Conservation (phyloP, 1,140 invertebrate species). For the Drosophila arizonae region DNA sequence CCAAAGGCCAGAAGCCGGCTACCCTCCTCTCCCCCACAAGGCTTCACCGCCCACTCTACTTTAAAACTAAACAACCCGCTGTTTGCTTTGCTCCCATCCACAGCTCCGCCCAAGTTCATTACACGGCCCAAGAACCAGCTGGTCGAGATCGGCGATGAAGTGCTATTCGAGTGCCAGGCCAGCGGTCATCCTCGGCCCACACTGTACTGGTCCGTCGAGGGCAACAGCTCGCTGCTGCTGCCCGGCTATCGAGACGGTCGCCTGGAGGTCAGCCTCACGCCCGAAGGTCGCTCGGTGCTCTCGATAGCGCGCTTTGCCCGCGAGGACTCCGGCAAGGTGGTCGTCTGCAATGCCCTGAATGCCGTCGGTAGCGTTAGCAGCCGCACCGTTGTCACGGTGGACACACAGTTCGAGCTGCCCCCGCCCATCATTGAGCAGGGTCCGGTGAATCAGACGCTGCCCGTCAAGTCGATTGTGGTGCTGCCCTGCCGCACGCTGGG, state of each 20-base stretch:
- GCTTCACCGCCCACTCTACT: no score
- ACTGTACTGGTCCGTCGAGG: constrained; percentile 91
- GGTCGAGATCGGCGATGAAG: constrained; percentile 87
- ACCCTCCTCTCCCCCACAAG: no score
- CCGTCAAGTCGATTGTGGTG: constrained; percentile 89
- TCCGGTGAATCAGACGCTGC: constrained; percentile 95
- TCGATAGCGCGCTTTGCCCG: constrained; percentile 86
- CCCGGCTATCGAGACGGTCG: constrained; percentile 86
- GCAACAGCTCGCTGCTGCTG: constrained; percentile 88
- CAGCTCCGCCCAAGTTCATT: constrained; percentile 87
- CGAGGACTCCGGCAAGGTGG: constrained; percentile 87
- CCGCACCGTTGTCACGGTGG: constrained; percentile 89
- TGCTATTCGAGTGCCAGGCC: constrained; percentile 87
- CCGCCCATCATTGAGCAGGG: constrained; percentile 94
- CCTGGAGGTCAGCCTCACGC: constrained; percentile 85
- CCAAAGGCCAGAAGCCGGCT: not conserved
- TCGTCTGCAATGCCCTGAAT: constrained; percentile 92
- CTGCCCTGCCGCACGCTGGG: constrained; percentile 91
- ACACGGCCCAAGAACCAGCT: constrained; percentile 87
- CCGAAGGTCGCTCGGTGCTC: constrained; percentile 86
- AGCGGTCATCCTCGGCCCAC: constrained; percentile 88
- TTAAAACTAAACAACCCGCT: constrained; percentile 1
- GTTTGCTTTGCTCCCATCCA: not conserved
- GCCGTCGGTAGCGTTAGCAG: constrained; percentile 90
- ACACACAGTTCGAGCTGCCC: constrained; percentile 89